phyloP scores from a whole-genome alignment of 1,140 invertebrate species.

The Plutomurus gul region DNA sequence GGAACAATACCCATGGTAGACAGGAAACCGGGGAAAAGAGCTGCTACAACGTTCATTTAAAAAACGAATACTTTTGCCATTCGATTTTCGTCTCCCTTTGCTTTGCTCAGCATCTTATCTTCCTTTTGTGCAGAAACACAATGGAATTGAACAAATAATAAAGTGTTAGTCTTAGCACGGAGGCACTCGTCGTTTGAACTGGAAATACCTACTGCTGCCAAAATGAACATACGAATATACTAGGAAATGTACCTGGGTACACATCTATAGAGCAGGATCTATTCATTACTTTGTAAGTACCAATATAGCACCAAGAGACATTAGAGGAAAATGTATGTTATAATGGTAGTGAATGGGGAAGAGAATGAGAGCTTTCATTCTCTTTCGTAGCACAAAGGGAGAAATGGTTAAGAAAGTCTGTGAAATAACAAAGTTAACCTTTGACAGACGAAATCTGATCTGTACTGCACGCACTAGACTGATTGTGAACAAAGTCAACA shows the following conservation, averaged over 20 bases:
- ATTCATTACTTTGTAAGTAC: too few species aligned
- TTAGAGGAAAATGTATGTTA: too few species aligned
- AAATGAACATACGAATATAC: too few species aligned
- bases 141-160: background rate
- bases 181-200: too few species aligned
- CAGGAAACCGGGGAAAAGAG: too few species aligned
- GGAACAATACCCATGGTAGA: too few species aligned
- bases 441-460: slow-evolving; percentile 7
- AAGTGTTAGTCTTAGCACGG: slow-evolving; percentile 14
- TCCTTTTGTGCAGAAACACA: background rate
- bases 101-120: background rate
- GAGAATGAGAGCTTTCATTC: background rate
- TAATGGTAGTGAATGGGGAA: too few species aligned
- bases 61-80: slow-evolving; percentile 1
- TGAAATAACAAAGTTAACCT: slow-evolving; percentile 23
- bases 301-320: too few species aligned
- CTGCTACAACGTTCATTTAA: background rate
- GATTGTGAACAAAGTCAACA: background rate
- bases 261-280: too few species aligned
- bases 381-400: background rate
- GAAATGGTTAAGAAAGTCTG: background rate
- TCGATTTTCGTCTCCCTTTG: background rate
- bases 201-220: too few species aligned
- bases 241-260: too few species aligned
- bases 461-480: background rate